phyloP scores from a whole-genome alignment of 2,113 vertebrate genomes.

The Uria lomvia region DNA sequence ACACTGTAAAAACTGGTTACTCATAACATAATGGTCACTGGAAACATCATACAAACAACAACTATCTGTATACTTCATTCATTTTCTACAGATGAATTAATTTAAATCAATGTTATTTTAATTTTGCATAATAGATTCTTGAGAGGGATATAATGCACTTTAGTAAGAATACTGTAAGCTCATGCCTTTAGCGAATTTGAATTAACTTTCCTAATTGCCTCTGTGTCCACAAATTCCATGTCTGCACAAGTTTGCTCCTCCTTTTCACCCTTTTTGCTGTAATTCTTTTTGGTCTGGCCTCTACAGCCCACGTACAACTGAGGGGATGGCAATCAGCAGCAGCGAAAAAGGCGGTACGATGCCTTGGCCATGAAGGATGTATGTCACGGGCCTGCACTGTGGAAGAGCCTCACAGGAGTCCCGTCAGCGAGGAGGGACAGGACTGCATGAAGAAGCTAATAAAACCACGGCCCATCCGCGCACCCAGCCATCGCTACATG shows the following conservation, averaged over 20 bases:
- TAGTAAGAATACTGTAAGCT: background rate
- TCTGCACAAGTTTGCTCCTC: background rate
- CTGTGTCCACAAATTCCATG: background rate
- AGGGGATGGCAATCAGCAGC: background rate
- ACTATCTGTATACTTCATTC: background rate
- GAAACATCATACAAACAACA: background rate
- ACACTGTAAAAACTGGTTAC: background rate
- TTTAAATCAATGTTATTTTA: background rate
- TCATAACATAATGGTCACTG: background rate
- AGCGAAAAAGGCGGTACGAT: background rate
- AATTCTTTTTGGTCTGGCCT: background rate
- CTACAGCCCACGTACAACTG: background rate
- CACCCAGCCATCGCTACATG: background rate
- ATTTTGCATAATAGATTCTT: background rate
- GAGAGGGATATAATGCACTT: background rate
- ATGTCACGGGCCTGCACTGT: background rate
- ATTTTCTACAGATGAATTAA: background rate
- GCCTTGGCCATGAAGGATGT: background rate
- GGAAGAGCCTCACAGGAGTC: background rate
- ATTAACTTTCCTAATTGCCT: background rate
- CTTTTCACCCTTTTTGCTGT: background rate
- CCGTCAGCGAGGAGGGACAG: background rate
- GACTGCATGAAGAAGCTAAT: background rate
- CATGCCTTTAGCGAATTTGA: background rate
- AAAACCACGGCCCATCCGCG: background rate